Conservation (phyloP, 1,140 invertebrate species). For the Trichonephila inaurata region DNA sequence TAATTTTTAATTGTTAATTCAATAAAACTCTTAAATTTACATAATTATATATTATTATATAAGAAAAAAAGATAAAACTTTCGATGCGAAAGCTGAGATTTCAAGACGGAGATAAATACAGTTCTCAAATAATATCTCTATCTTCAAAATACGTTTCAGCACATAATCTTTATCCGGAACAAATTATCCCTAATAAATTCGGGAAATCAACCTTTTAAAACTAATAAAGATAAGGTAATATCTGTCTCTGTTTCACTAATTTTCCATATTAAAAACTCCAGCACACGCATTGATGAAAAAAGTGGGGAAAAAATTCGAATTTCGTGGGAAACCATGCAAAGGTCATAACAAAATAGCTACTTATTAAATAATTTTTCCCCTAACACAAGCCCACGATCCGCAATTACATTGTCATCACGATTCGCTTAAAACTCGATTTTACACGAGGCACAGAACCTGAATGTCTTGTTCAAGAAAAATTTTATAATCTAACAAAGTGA, state of each 20-base stretch:
- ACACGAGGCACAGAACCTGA: neutral
- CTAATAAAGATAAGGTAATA: neutral
- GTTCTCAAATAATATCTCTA: no score
- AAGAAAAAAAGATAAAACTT: no score
- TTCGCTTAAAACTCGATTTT: neutral
- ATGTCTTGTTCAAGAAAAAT: constrained; percentile 49
- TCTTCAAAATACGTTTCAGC: no score
- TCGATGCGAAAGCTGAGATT: no score
- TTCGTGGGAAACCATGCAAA: constrained; percentile 32
- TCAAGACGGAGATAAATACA: no score
- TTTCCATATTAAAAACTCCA: neutral
- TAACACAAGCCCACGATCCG: constrained; percentile 43
- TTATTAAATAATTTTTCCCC: constrained; percentile 62
- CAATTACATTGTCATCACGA: constrained; percentile 65
- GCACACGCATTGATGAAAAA: neutral
- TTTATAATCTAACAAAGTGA: constrained; percentile 26
- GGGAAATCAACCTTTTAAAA: neutral
- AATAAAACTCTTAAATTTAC: no score
- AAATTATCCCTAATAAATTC: no score
- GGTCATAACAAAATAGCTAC: constrained; percentile 34
- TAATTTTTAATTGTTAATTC: no score
- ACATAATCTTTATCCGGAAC: neutral
- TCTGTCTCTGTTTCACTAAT: neutral
- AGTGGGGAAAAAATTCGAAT: neutral
- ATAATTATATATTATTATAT: no score